Evolutionary conservation across 2,113 vertebrate genomes (phyloP).

Genomic region (Rynchops niger): DNA sequence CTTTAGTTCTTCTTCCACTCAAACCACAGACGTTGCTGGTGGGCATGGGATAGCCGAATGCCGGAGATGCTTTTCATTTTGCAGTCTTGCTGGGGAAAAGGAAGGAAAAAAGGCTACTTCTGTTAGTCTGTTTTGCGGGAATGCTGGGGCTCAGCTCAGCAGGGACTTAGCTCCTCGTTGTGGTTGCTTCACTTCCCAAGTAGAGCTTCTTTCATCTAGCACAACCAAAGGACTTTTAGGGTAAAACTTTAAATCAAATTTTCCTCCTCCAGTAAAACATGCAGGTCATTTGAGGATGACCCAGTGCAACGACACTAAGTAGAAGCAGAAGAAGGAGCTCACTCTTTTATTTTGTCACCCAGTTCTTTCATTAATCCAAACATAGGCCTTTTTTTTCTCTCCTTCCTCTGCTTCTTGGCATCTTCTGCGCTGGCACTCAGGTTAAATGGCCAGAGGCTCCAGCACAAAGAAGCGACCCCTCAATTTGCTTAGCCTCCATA

Average conservation of each 20-base stretch:
- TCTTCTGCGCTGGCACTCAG: background rate
- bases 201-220: background rate
- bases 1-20: background rate
- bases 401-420: background rate
- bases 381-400: background rate
- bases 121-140: background rate
- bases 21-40: background rate
- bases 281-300: background rate
- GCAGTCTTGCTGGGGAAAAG: background rate
- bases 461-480: background rate
- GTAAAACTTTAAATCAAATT: background rate
- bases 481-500: accelerated
- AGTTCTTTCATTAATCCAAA: background rate
- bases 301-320: accelerated
- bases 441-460: background rate
- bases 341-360: background rate
- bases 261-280: background rate
- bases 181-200: background rate
- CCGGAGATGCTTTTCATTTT: background rate
- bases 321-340: background rate
- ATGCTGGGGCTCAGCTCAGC: background rate
- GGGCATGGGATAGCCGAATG: background rate
- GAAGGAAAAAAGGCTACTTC: background rate
- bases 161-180: background rate
- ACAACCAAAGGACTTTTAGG: background rate